Evolutionary conservation across 2,888 invertebrate species (phyloP).

Genomic region (Cheilosia variabilis): DNA sequence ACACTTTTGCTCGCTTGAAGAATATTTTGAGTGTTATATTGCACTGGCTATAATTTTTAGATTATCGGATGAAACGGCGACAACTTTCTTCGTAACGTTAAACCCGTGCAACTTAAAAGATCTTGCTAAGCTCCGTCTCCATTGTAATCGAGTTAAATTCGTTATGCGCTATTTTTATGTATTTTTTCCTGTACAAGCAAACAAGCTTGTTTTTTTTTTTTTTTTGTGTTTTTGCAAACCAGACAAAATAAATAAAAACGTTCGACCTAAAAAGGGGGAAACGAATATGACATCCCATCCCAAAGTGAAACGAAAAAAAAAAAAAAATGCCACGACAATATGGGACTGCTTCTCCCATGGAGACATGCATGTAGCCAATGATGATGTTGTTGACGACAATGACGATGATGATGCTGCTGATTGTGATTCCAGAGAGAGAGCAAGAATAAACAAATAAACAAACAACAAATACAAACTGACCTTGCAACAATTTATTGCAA

Average conservation of each 20-base stretch:
- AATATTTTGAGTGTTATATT: too few species aligned
- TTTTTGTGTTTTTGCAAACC: neutral
- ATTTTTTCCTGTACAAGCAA: too few species aligned
- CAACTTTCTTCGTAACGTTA: too few species aligned
- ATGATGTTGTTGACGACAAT: constrained; percentile 33
- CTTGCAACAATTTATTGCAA: constrained; percentile 72
- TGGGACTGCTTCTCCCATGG: constrained; percentile 37
- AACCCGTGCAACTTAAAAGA: too few species aligned
- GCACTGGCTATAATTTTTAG: too few species aligned
- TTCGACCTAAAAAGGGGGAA: constrained; percentile 36
- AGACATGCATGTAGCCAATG: constrained; percentile 65
- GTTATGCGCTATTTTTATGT: too few species aligned
- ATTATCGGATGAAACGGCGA: too few species aligned
- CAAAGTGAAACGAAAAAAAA: constrained; percentile 9
- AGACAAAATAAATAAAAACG: constrained; percentile 37
- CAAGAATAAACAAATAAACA: constrained; percentile 58
- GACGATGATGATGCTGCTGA: constrained; percentile 37
- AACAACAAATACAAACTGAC: constrained; percentile 66
- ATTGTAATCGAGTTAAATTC: too few species aligned
- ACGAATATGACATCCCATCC: constrained; percentile 22
- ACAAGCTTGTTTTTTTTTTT: neutral
- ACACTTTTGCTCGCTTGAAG: too few species aligned
- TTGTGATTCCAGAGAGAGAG: constrained; percentile 49
- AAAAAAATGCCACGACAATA: neutral
- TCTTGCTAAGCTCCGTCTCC: too few species aligned